phyloP scores from a whole-genome alignment of 2,797 vertebrate genomes.

The Gallirallus australis region DNA sequence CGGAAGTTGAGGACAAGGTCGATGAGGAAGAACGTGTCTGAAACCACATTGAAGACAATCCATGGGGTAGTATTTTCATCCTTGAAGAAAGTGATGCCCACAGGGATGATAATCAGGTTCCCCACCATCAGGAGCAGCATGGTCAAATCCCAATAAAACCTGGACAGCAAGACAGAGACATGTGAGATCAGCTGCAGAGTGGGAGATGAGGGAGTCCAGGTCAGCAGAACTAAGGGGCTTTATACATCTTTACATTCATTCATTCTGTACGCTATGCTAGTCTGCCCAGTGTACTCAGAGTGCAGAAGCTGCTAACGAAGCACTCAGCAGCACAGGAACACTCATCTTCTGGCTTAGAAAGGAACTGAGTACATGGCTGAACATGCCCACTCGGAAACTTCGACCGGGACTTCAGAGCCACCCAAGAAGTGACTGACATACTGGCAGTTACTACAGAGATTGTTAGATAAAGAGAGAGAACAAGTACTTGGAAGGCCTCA shows the following conservation, averaged over 20 bases:
- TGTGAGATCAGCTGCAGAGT: not conserved
- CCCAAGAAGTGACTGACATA: not conserved
- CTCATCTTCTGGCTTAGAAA: not conserved
- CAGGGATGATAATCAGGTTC: conserved; percentile 98
- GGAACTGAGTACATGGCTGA: not conserved
- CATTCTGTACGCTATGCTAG: not conserved
- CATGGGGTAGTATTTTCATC: conserved; percentile 98
- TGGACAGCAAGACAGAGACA: conserved; percentile 74
- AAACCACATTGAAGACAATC: conserved; percentile 99
- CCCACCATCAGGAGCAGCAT: conserved; percentile 99
- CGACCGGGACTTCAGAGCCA: not conserved
- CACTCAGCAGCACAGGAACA: not conserved
- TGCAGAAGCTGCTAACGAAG: not conserved
- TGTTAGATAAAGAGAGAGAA: not conserved
- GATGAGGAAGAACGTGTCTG: conserved; percentile 98
- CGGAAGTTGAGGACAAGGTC: conserved; percentile 99
- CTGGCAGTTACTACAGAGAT: not conserved
- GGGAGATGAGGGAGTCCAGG: not conserved
- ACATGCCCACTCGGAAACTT: not conserved
- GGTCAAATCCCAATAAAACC: conserved; percentile 99
- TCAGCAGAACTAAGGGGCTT: not conserved
- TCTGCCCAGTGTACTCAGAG: not conserved
- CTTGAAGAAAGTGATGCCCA: conserved; percentile 99
- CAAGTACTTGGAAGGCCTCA: not conserved
- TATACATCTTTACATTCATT: not conserved